phyloP scores from a whole-genome alignment of 2,888 invertebrate genomes.

The Cephus sareptanus region DNA sequence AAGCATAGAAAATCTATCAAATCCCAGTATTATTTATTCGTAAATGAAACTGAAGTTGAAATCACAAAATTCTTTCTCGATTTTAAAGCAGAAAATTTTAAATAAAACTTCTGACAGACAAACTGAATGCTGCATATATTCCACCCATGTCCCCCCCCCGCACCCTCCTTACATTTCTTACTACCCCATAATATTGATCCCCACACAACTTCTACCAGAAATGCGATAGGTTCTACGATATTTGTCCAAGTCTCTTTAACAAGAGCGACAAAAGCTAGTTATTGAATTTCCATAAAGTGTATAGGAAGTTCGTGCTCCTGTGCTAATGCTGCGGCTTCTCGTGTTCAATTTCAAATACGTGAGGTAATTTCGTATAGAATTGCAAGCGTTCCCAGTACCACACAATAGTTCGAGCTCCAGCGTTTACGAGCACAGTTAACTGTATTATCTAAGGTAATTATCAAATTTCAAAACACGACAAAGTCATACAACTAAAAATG shows the following conservation, averaged over 20 bases:
- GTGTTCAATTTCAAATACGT: not conserved
- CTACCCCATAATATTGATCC: not conserved
- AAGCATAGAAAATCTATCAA: no score
- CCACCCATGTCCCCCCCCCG: no score
- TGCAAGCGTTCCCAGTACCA: not conserved
- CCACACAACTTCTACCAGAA: not conserved
- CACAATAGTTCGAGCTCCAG: not conserved
- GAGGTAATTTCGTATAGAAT: not conserved
- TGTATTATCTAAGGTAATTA: not conserved
- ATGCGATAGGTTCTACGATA: not conserved
- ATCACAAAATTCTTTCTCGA: not conserved
- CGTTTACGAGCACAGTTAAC: not conserved
- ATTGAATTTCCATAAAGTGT: not conserved
- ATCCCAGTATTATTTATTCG: not conserved
- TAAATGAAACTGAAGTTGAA: not conserved
- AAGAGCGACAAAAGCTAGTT: not conserved
- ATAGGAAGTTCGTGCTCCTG: not conserved
- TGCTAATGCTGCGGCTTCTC: not conserved
- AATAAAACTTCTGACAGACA: not conserved
- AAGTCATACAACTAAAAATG: not conserved
- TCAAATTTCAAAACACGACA: not conserved
- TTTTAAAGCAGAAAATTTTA: not conserved
- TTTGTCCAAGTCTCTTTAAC: not conserved
- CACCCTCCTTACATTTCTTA: not conserved
- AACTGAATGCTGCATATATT: not conserved